phyloP scores from a whole-genome alignment of 2,113 vertebrate species.

The Anhinga anhinga region DNA sequence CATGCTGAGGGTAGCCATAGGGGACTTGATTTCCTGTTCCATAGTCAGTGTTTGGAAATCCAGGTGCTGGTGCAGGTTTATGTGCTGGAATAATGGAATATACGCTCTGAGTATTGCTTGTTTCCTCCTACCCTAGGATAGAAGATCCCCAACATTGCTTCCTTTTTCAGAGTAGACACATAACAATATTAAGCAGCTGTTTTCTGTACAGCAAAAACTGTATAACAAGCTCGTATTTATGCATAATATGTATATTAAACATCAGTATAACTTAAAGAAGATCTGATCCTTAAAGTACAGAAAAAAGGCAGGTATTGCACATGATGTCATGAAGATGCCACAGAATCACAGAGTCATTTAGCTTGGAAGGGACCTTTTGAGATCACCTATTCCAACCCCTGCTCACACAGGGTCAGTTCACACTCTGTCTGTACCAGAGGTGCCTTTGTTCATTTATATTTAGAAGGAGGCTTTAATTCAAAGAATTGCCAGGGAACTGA shows the following conservation, averaged over 20 bases:
- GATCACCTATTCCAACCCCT: neutral
- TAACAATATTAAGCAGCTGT: neutral
- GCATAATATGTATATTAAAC: neutral
- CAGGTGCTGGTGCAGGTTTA: neutral
- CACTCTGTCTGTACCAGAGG: neutral
- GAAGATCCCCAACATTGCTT: neutral
- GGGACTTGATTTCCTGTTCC: neutral
- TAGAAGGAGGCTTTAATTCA: neutral
- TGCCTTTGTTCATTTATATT: neutral
- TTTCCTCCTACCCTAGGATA: neutral
- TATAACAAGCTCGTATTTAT: accelerated
- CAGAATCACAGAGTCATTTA: neutral
- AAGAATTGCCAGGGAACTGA: neutral
- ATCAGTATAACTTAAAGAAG: neutral
- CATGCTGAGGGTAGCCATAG: neutral
- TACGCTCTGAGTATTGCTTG: accelerated
- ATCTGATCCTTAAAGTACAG: neutral
- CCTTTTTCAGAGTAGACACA: neutral
- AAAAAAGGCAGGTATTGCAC: neutral
- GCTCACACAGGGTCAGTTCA: neutral
- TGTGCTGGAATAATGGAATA: slow-evolving; percentile 8
- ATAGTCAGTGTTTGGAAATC: neutral
- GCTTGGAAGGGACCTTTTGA: neutral
- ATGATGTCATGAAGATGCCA: neutral
- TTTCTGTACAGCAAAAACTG: neutral